Base-by-base conservation (phyloP, 2,113 vertebrate genomes). In the Microtus richardsoni region DNA sequence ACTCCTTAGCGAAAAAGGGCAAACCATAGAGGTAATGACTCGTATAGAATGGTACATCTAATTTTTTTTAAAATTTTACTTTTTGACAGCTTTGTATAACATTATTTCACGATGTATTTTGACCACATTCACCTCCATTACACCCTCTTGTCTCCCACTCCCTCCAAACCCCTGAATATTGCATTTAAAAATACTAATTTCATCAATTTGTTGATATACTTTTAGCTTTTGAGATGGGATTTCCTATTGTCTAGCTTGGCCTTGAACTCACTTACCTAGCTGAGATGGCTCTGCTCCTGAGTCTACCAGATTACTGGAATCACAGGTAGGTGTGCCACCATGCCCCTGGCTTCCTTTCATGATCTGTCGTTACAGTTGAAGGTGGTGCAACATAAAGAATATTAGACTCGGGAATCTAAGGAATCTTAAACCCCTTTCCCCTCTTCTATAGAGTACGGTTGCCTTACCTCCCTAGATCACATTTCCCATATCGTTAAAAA, bases 401-500 rank as follows among this genome's bases (percentile, higher is more conserved):
- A 16, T 85, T 86, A 88, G 82, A 89, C 19, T 49, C 41, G 7
- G 4, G 26, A 88, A 19, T 88, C 39, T 22, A 79, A 60, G 64
- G 62, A 30, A 54, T 78, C n/a, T 21, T 71, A 19, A 44, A 14
- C 17, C 49, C 5, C 75, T 78, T 87, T 33, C n/a, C 44, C 22
- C 5, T 47, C 80, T 83, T 83, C 80, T 83, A 41, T 14, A 84
- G 13, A 58, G 21, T 64, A 36, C 47, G 68, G n/a, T 74, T 24
- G 36, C 36, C 30, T 94, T 5, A 88, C 41, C 13, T 93, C 33
- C 16, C 19, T 80, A 52, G 36, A 93, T 88, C 94, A 95, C 13
- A 58, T 85, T 97, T 95, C 80, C 39, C 60, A 24, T 30, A 28
- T 93, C 39, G 79, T 84, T 77, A 44, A 39, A 88, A 54, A 64